A percentile compares a stretch with the other conserved stretches of the same genome.
Conservation (phyloP, 2,113 vertebrate species). For the Hystrix cristata region DNA sequence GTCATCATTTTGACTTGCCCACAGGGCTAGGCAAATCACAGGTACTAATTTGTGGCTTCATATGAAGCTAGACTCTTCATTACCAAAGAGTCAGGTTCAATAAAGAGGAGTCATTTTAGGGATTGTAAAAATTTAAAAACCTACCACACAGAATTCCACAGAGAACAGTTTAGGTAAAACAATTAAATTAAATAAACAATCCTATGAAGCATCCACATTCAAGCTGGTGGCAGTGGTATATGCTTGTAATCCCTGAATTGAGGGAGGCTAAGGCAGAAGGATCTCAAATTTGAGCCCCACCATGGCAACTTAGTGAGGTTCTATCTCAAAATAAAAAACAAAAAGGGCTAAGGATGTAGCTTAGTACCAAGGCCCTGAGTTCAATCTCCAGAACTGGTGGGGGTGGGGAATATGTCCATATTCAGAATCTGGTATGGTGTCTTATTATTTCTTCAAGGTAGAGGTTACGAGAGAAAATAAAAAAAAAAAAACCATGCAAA, state of each 20-base stretch:
- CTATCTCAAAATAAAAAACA: neutral
- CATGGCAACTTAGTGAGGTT: neutral
- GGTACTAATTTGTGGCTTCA: slow-evolving; percentile 75
- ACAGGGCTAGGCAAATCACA: slow-evolving; percentile 63
- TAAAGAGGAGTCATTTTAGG: slow-evolving; percentile 60
- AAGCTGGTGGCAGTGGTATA: neutral
- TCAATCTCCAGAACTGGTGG: neutral
- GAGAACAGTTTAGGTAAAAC: slow-evolving; percentile 54
- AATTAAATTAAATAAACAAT: slow-evolving; percentile 66
- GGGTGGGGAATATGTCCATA: neutral
- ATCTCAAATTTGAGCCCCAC: neutral
- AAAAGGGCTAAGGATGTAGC: neutral
- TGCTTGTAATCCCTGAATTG: neutral
- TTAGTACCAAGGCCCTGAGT: neutral
- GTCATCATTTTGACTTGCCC: slow-evolving; percentile 61
- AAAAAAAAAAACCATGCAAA: slow-evolving; percentile 23
- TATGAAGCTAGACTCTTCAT: slow-evolving; percentile 67
- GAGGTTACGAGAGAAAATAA: slow-evolving; percentile 12
- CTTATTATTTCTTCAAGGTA: slow-evolving; percentile 35
- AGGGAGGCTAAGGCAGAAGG: neutral
- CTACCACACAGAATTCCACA: slow-evolving; percentile 53
- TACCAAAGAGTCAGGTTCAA: slow-evolving; percentile 73
- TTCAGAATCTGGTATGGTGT: neutral
- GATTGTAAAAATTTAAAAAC: slow-evolving; percentile 63
- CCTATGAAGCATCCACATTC: slow-evolving; percentile 25